Conservation (phyloP, 2,888 invertebrate species). For the Eudasyphora cyanicolor region DNA sequence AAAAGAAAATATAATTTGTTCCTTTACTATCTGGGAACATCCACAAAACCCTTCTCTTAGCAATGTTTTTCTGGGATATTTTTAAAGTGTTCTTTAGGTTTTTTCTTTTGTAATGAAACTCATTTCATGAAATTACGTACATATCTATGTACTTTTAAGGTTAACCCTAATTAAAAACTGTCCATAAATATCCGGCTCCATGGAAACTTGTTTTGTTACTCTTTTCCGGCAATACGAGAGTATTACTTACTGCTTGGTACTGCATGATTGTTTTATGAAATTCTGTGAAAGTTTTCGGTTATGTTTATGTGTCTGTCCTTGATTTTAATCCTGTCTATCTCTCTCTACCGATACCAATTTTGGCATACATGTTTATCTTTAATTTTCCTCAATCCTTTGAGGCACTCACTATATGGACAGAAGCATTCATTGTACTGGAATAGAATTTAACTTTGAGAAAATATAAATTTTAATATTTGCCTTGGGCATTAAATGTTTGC, state of each 20-base stretch:
- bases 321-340: background rate
- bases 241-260: too few relatives aligned
- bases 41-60: too few relatives aligned
- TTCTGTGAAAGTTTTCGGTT: background rate
- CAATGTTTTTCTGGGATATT: too few relatives aligned
- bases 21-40: too few relatives aligned
- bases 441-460: slow-evolving; percentile 27
- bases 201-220: background rate
- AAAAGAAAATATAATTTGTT: too few relatives aligned
- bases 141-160: background rate
- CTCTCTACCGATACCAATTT: too few relatives aligned
- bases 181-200: background rate
- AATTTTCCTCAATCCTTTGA: background rate
- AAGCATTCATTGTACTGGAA: background rate
- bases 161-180: background rate
- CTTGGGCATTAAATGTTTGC: slow-evolving; percentile 16
- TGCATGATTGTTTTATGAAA: background rate
- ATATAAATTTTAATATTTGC: slow-evolving; percentile 34
- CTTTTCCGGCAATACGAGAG: too few relatives aligned
- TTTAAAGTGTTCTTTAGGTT: too few relatives aligned
- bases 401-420: background rate
- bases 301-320: background rate
- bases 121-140: too few relatives aligned
- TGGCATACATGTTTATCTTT: slow-evolving; percentile 9
- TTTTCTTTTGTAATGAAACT: too few relatives aligned